phyloP scores from a whole-genome alignment of 2,797 vertebrate species.

The Merluccius polli region DNA sequence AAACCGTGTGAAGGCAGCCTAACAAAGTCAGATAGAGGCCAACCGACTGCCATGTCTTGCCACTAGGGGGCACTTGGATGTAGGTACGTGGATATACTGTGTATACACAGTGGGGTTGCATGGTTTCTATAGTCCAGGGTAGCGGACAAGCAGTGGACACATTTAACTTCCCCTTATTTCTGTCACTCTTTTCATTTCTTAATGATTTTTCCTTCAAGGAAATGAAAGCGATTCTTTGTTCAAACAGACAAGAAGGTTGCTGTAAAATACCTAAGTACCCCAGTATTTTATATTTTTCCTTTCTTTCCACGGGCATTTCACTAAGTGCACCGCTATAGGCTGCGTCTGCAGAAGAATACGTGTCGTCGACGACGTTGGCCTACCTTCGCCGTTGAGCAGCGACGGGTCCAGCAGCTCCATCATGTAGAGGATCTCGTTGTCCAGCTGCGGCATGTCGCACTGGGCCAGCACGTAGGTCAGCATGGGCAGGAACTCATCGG shows the following conservation, averaged over 20 bases:
- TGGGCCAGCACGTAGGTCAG: slow-evolving; percentile 92
- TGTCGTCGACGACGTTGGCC: neutral
- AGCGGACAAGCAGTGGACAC: no score
- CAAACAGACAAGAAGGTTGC: neutral
- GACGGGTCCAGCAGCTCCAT: slow-evolving; percentile 95
- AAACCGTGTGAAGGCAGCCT: no score
- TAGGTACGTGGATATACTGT: neutral
- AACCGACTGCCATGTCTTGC: neutral
- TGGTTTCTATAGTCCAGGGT: no score
- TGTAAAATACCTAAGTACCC: neutral
- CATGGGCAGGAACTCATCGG: slow-evolving; percentile 95
- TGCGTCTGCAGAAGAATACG: neutral
- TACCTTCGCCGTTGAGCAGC: slow-evolving; percentile 93
- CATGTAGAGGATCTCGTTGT: slow-evolving; percentile 94
- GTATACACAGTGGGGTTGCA: no score
- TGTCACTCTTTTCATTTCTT: neutral
- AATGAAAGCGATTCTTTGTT: neutral
- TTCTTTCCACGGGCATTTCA: neutral
- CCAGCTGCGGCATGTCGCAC: slow-evolving; percentile 93
- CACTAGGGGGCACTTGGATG: neutral
- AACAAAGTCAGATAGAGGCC: neutral
- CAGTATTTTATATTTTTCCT: neutral
- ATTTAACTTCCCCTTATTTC: neutral
- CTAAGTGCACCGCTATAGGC: neutral
- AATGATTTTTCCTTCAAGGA: neutral